phyloP scores from a whole-genome alignment of 2,888 invertebrate genomes.

The Pseudoips prasinana region DNA sequence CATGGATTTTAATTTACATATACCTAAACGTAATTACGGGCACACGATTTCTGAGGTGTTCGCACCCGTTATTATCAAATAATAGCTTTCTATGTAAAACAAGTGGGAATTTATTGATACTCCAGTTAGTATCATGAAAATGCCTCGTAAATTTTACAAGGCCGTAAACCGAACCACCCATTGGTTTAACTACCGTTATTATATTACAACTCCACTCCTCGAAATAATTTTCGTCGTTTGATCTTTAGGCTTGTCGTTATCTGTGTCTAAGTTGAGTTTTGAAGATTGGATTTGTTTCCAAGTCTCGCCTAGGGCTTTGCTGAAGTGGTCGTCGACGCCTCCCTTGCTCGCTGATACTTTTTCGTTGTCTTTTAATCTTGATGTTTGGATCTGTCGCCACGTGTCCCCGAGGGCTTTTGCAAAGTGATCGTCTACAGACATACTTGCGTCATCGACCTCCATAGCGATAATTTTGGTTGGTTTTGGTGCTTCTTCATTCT shows the following conservation, averaged over 20 bases:
- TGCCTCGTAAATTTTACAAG: constrained; percentile 65
- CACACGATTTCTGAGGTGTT: constrained; percentile 26
- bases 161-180: constrained; percentile 59
- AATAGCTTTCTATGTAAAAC: constrained; percentile 60
- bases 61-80: constrained; percentile 41
- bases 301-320: constrained; percentile 93
- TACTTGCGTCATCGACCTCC: constrained; percentile 82
- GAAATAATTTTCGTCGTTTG: constrained; percentile 71
- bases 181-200: constrained; percentile 47
- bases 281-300: constrained; percentile 89
- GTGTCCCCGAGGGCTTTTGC: constrained; percentile 94
- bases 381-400: constrained; percentile 88
- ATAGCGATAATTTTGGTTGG: constrained; percentile 75
- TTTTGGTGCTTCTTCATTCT: constrained; percentile 57
- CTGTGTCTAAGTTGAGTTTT: constrained; percentile 58
- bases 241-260: constrained; percentile 60
- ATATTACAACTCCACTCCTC: constrained; percentile 77
- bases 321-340: constrained; percentile 94
- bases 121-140: constrained; percentile 59
- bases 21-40: constrained; percentile 29
- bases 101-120: constrained; percentile 72
- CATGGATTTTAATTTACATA: constrained; percentile 53
- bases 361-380: constrained; percentile 75
- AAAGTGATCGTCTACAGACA: constrained; percentile 94
- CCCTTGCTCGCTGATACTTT: constrained; percentile 54